Evolutionary conservation across 1,140 invertebrate genomes (phyloP).

Genomic region (Leptonema lineaticorne): DNA sequence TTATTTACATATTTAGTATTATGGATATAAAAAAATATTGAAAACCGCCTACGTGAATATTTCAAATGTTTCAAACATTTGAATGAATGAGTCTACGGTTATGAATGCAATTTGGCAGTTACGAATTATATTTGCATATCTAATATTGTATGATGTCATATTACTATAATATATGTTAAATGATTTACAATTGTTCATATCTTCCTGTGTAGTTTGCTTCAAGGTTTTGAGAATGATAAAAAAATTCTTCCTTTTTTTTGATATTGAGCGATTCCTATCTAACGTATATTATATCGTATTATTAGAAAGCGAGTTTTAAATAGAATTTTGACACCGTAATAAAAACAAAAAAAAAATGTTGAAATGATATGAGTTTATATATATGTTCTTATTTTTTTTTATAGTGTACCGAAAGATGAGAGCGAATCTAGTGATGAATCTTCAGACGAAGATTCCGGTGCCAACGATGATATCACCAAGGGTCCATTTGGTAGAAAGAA

Average conservation of each 20-base stretch:
- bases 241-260: too few species aligned
- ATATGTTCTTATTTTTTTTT: constrained; percentile 27
- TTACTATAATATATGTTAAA: background rate
- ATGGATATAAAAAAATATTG: too few species aligned
- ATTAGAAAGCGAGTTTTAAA: too few species aligned
- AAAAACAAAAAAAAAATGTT: too few species aligned
- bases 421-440: constrained; percentile 45
- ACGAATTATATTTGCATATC: background rate
- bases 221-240: too few species aligned
- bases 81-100: background rate
- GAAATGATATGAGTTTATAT: background rate
- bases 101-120: background rate
- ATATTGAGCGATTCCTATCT: too few species aligned
- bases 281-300: too few species aligned
- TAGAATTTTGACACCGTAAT: too few species aligned
- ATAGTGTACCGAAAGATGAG: constrained; percentile 35
- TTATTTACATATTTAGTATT: too few species aligned
- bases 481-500: constrained; percentile 56
- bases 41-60: background rate
- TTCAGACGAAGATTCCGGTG: constrained; percentile 48
- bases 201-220: too few species aligned
- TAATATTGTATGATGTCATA: background rate
- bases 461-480: constrained; percentile 44
- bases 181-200: too few species aligned
- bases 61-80: background rate